phyloP scores from a whole-genome alignment of 1,140 invertebrate species.

The Lordiphosa collinella region DNA sequence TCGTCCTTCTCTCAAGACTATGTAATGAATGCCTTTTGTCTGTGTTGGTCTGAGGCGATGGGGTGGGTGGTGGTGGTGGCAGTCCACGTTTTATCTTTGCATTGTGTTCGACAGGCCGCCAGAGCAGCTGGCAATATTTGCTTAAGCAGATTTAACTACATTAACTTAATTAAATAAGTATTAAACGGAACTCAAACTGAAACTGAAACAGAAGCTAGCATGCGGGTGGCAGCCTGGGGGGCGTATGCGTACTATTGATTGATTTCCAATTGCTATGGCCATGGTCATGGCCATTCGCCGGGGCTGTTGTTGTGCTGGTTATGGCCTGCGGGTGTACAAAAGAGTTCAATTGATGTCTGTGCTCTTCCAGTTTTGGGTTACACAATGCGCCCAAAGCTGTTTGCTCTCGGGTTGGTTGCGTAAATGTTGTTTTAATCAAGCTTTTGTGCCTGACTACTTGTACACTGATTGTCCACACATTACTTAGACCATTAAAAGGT shows the following conservation, averaged over 20 bases:
- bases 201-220: conserved; percentile 1
- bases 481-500: not conserved
- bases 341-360: conserved; percentile 43
- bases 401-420: conserved; percentile 34
- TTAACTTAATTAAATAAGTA: conserved; percentile 77
- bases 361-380: conserved; percentile 27
- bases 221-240: conserved; percentile 3
- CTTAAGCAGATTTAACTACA: conserved; percentile 78
- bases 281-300: too few species aligned
- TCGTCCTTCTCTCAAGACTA: conserved; percentile 49
- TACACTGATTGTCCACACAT: conserved; percentile 25
- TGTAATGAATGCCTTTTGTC: conserved; percentile 73
- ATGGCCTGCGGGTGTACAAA: conserved; percentile 6
- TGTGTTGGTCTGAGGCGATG: not conserved
- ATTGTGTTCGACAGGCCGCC: conserved; percentile 54
- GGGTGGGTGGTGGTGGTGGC: too few species aligned
- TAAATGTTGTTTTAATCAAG: conserved; percentile 59
- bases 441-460: conserved; percentile 25
- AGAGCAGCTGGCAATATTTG: conserved; percentile 63
- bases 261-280: conserved; percentile 47
- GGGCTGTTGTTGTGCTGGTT: too few species aligned
- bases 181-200: conserved; percentile 49
- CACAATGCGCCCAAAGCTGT: conserved; percentile 31
- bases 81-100: conserved; percentile 49
- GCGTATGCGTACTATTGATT: conserved; percentile 56